Evolutionary conservation across 2,888 invertebrate genomes (phyloP), one percentile per base, ranked within the genome.

Genomic region (Micropterix aruncella): DNA sequence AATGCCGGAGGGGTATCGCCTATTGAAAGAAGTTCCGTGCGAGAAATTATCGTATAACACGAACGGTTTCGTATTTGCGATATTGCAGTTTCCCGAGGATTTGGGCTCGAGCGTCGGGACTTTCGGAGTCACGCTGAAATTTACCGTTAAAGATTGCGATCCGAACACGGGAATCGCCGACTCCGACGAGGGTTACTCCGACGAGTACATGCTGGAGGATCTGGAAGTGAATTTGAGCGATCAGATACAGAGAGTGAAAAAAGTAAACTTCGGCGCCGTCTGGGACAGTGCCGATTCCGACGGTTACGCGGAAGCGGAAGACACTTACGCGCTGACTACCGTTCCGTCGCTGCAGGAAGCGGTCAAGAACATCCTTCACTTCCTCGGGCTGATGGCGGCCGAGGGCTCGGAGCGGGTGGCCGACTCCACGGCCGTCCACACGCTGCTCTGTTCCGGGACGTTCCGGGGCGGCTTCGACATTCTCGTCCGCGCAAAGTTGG

Each of bases 121-220:
- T 0, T 92, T 97, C 63, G 86, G 84, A 1, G 90, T 94, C 3
- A 88, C 87, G 0, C 65, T 99, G 52, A 92, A 94, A 59, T 99
- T 96, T 61, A 71, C 83, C 18, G 96, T 96, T 1, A 89, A 90
- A 54, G 97, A 99, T 66, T 97, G 96, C 57, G 97, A 99, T 65
- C 96, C 97, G 0, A 79, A 79, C 16, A 93, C 95, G 0, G 96
- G 97, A 0, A 70, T 86, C 40, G 90, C 96, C 0, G 93, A 95
- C 52, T 84, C 91, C 2, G 95, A 94, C n/a, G 95, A 96, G 54
- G 82, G 95, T 3, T 99, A 97, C 55, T 84, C 88, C 45, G 99
- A 99, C 59, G 92, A 94, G 48, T 99, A 99, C 59, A 88, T 87
- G 59, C 61, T 99, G 45, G 99, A 99, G 66, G 95, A 97, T 65